Evolutionary conservation across 1,140 invertebrate genomes (phyloP).

Genomic region (Cyclina sinensis): DNA sequence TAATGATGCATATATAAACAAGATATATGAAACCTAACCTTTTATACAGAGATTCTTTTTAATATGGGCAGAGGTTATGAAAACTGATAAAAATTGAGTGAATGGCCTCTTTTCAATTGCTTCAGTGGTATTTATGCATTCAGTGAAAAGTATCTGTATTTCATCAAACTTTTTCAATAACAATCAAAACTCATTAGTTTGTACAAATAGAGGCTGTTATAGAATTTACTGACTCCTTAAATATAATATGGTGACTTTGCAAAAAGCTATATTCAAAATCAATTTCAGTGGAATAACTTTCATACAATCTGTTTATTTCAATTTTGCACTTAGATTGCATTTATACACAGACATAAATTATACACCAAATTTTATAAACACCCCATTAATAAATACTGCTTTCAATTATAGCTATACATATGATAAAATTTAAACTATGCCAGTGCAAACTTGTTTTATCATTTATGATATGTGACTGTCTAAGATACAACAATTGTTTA

Average conservation of each 20-base stretch:
- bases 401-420: too few relatives aligned
- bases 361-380: too few relatives aligned
- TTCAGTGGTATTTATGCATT: not conserved
- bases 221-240: not conserved
- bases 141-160: not conserved
- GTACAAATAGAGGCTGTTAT: not conserved
- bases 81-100: not conserved
- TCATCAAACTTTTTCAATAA: not conserved
- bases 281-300: too few relatives aligned
- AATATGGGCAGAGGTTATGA: not conserved
- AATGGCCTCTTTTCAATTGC: not conserved
- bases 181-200: constrained; percentile 7
- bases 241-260: not conserved
- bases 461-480: too few relatives aligned
- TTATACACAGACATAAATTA: too few relatives aligned
- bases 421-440: too few relatives aligned
- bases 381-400: too few relatives aligned
- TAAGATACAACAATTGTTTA: too few relatives aligned
- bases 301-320: too few relatives aligned
- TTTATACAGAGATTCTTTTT: not conserved
- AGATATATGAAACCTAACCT: not conserved
- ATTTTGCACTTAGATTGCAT: too few relatives aligned
- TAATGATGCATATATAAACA: not conserved
- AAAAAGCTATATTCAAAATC: not conserved
- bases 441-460: too few relatives aligned